Evolutionary conservation across 2,888 invertebrate species (phyloP), one percentile per base, ranked within the genome.

Genomic region (Saturnia pavonia): DNA sequence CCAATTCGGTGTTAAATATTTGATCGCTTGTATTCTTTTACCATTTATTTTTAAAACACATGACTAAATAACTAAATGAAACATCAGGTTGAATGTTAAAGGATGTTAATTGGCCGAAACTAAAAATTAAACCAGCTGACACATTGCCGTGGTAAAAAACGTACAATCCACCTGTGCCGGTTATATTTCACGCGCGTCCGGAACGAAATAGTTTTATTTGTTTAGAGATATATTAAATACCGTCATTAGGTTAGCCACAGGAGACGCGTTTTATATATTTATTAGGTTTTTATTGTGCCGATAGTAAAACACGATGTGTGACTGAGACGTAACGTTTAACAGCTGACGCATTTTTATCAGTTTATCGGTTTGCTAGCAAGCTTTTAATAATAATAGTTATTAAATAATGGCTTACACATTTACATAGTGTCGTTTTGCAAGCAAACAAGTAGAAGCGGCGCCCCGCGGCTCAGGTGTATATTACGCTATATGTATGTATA

Each of bases 161-260:
- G 76, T 78, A 78, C 82, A 82, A 79, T 85, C 81, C 90, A 91
- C 91, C 91, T 92, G 92, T 92, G 89, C 88, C 82, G 74, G 80
- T 80, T 80, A 83, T 78, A 82, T 78, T 78, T 80, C 69, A 72
- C 72, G 71, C 45, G 60, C 72, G 75, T 77, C 73, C 68, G 40
- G 40, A 65, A 65, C 40, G 65, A 40, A 65, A 65, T 65, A 40
- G 75, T 86, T 91, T 90, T 92, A 91, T 92, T 92, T 92, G 90
- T 91, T 92, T 91, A 90, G 80, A 86, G 80, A 79, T 75, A 80
- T 77, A 80, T 82, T 86, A 86, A 90, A 89, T 84, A 85, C 80
- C 80, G 82, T 88, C 88, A 93, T 92, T 91, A 92, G 91, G 91
- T 89, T 81, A 91, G 91, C 92, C 93, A 74, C 93, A 92, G 90